Evolutionary conservation across 2,888 invertebrate genomes (phyloP), one percentile per base, ranked within the genome.

Genomic region (Dolomedes plantarius): DNA sequence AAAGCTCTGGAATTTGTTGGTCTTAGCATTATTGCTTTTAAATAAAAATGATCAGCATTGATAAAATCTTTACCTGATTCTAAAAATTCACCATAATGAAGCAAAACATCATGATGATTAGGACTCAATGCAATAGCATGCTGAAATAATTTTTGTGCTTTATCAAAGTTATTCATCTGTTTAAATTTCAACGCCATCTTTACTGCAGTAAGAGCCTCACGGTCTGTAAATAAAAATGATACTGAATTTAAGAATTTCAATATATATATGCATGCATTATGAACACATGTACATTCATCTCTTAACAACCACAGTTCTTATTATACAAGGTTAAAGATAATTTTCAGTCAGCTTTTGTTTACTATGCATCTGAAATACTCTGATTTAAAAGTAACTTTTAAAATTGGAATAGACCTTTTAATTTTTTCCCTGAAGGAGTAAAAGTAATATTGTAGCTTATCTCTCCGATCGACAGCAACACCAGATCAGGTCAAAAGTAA

Each of bases 101-200:
- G 96, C 9, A 99, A 92, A 69, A 98, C 95, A 90, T 98, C 98
- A 0, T 98, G 96, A 92, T 98, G 96, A 89, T 95, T 94, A 0
- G 98, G 98, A 16, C 97, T 96, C 56, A 99, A 92, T 0, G 96
- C 96, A 81, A 96, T 94, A 0, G 98, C 98, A 92, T 98, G 98
- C 91, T 97, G 95, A 90, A 96, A 96, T 36, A 97, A 91, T 91
- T 96, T 95, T 46, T 95, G 92, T 0, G 98, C 97, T 92, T 97
- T 97, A 76, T 96, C 95, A 75, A 94, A 92, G 91, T 97, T 98
- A 3, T 97, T 97, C 50, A 94, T 92, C 74, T 93, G 93, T 90
- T 95, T 95, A 94, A 97, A 96, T 89, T 96, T 96, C 88, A 96
- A 91, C 0, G 97, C 98, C 67, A 97, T 94, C 89, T 95, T 95